Evolutionary conservation across 1,140 invertebrate genomes (phyloP), one percentile per base, ranked within the genome.

Genomic region (Drosophila fuyamai): DNA sequence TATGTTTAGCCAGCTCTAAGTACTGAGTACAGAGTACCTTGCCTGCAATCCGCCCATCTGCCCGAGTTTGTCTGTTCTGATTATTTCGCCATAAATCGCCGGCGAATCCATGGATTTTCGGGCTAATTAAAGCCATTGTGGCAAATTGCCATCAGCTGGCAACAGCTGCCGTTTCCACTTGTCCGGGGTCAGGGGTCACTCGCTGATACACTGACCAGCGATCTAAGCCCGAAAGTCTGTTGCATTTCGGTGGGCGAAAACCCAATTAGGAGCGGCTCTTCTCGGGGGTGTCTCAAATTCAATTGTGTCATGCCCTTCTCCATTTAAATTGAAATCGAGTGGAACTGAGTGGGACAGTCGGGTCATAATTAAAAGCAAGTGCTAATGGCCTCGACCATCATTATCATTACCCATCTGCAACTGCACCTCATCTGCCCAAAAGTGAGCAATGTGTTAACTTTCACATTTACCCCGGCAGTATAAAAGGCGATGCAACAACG

Each of bases 101-200:
- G 0, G 35, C 23, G 46, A 73, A 35, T 62, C 47, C 70, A 16
- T 18, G 56, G 38, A 43, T 58, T 48, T 66, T 66, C 29, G 29
- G 12, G 41, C 80, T 72, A 83, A 88, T 86, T 88, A 88, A 82
- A 59, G 65, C 58, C 55, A 50, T 68, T 89, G 71, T 83, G 88
- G 81, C 88, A 91, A 91, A 91, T 91, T 91, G 78, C 77, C 67
- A 74, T 83, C 88, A 81, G 73, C 73, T 85, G 86, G 76, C 80
- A 48, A 61, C 78, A 81, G 73, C 79, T 77, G 79, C 41, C 61
- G 40, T 44, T 68, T 48, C 13, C 23, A 43, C 74, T 86, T 85
- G 89, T 73, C 83, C 61, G 38, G 84, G 84, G 79, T 88, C 83
- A 85, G 74, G 81, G 74, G 82, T 82, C 80, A 76, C 16, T 23